phyloP scores from a whole-genome alignment of 2,888 invertebrate genomes.

The Drosophila phalerata region DNA sequence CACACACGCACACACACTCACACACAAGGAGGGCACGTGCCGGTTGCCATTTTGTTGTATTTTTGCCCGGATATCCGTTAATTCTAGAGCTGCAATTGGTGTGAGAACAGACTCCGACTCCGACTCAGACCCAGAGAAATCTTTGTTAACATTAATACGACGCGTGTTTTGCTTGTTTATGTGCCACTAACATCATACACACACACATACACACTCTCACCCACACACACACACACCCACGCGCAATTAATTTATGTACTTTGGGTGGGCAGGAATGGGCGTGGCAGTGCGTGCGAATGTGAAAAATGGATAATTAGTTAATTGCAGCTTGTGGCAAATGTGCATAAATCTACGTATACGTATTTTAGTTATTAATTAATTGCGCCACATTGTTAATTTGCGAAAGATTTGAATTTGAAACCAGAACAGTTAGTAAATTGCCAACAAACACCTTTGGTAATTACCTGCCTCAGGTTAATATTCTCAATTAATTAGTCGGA shows the following conservation, averaged over 20 bases:
- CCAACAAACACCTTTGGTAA: slow-evolving; percentile 3
- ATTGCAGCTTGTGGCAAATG: slow-evolving; percentile 65
- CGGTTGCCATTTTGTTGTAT: slow-evolving; percentile 26
- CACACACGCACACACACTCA: slow-evolving; percentile 2
- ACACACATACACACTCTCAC: slow-evolving; percentile 8
- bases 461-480: background rate
- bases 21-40: slow-evolving; percentile 13
- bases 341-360: slow-evolving; percentile 58
- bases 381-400: slow-evolving; percentile 38
- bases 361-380: slow-evolving; percentile 76
- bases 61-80: slow-evolving; percentile 65
- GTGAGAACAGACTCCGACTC: background rate
- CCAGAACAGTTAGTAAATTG: background rate
- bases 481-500: background rate
- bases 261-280: slow-evolving; percentile 28
- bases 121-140: slow-evolving; percentile 38
- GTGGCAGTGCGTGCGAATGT: slow-evolving; percentile 56
- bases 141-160: slow-evolving; percentile 70
- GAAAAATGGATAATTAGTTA: slow-evolving; percentile 81
- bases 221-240: slow-evolving; percentile 13
- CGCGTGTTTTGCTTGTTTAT: slow-evolving; percentile 75
- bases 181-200: slow-evolving; percentile 34
- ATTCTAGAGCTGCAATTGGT: slow-evolving; percentile 51
- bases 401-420: slow-evolving; percentile 21
- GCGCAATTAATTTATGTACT: slow-evolving; percentile 63